phyloP scores from a whole-genome alignment of 2,888 invertebrate genomes.

The Meghimatium bilineatum region DNA sequence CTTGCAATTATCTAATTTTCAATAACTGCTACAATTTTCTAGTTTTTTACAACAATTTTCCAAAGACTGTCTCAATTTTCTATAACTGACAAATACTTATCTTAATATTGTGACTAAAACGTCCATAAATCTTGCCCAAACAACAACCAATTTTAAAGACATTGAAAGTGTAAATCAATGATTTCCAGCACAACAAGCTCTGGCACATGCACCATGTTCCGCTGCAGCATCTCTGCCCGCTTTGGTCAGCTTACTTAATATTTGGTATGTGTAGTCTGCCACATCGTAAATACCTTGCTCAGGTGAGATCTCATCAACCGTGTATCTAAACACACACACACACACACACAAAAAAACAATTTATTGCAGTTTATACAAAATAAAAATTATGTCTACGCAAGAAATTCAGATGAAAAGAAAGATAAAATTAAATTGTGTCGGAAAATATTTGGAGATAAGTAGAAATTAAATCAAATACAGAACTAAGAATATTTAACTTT shows the following conservation, averaged over 20 bases:
- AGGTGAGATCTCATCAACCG: constrained; percentile 84
- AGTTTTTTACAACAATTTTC: too few relatives aligned
- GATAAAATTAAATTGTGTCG: too few relatives aligned
- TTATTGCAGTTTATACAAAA: too few relatives aligned
- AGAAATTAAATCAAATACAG: too few relatives aligned
- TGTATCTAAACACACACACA: constrained; percentile 79
- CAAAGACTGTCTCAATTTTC: not conserved
- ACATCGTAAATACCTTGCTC: constrained; percentile 77
- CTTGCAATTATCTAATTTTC: not conserved
- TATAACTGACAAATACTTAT: not conserved
- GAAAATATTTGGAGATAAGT: too few relatives aligned
- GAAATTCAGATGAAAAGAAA: too few relatives aligned
- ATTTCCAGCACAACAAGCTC: constrained; percentile 41
- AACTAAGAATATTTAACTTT: too few relatives aligned
- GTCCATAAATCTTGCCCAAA: not conserved
- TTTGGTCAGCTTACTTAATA: constrained; percentile 79
- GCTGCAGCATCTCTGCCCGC: constrained; percentile 48
- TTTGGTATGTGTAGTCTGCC: constrained; percentile 81
- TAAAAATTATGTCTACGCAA: too few relatives aligned
- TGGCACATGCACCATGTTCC: constrained; percentile 40
- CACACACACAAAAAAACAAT: too few relatives aligned
- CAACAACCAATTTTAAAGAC: not conserved
- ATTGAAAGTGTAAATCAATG: constrained; percentile 22
- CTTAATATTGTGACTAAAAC: not conserved
- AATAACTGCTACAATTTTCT: not conserved